These are phyloP conservation scores for Myxocyprinus asiaticus DNA, from an alignment of 2,113 vertebrate species.

Conservation along the genomic window DNA sequence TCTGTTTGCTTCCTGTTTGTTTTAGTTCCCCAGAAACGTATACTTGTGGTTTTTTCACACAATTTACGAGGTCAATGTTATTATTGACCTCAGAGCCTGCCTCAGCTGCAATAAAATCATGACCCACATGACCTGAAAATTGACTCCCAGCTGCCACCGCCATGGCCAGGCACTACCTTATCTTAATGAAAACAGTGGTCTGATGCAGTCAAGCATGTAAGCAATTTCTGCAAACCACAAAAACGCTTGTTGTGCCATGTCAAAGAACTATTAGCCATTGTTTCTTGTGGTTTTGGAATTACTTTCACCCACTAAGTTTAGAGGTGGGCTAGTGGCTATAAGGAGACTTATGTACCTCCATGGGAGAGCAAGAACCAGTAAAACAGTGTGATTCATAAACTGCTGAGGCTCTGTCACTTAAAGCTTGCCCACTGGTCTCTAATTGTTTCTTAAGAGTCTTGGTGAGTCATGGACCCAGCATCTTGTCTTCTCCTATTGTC, in stretches of 20 bases:
- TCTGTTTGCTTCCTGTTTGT: constrained; percentile 2
- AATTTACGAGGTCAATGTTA: background rate
- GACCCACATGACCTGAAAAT: background rate
- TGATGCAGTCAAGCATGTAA: background rate
- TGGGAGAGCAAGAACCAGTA: background rate
- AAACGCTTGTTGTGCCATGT: constrained; percentile 21
- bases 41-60: background rate
- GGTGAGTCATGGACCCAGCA: constrained; percentile 54
- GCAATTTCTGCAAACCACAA: constrained; percentile 20
- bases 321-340: background rate
- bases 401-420: background rate
- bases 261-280: background rate
- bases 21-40: background rate
- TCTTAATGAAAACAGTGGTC: constrained; percentile 38
- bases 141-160: background rate
- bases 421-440: background rate
- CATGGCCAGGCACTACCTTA: constrained; percentile 52
- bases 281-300: constrained; percentile 24
- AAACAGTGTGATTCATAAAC: background rate
- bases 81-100: constrained; percentile 2
- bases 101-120: background rate
- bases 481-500: constrained; percentile 25
- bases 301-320: background rate
- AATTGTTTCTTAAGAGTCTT: constrained; percentile 43
- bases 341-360: background rate